phyloP scores from a whole-genome alignment of 2,888 invertebrate species.

The Desoria tigrina region DNA sequence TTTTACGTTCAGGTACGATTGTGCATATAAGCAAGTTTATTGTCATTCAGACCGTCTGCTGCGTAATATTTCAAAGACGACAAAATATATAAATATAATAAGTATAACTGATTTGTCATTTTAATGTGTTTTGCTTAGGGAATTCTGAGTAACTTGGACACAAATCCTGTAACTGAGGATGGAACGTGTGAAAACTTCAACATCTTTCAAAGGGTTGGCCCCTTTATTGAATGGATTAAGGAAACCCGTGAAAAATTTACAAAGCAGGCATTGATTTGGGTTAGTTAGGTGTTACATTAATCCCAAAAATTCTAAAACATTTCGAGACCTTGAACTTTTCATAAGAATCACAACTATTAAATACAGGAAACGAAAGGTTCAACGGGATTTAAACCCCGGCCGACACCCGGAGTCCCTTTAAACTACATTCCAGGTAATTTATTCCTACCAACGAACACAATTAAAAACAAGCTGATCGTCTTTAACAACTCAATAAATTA shows the following conservation, averaged over 20 bases:
- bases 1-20: slow-evolving; percentile 33
- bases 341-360: slow-evolving; percentile 9
- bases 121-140: slow-evolving; percentile 21
- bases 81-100: no score
- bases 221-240: slow-evolving; percentile 37
- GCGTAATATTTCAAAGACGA: no score
- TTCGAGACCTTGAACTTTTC: no score
- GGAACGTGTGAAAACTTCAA: slow-evolving; percentile 41
- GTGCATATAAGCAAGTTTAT: background rate
- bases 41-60: background rate
- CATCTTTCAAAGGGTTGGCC: slow-evolving; percentile 36
- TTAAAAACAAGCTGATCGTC: no score
- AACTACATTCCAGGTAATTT: slow-evolving; percentile 14
- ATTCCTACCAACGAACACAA: background rate
- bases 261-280: slow-evolving; percentile 26
- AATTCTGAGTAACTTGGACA: slow-evolving; percentile 33
- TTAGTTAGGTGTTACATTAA: no score
- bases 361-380: background rate
- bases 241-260: slow-evolving; percentile 27
- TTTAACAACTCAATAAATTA: no score
- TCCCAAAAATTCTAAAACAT: no score
- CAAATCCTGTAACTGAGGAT: slow-evolving; percentile 27
- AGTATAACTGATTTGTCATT: no score
- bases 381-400: background rate
- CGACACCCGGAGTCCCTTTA: slow-evolving; percentile 8